phyloP scores from a whole-genome alignment of 2,113 vertebrate species.

The Oophaga pumilio region DNA sequence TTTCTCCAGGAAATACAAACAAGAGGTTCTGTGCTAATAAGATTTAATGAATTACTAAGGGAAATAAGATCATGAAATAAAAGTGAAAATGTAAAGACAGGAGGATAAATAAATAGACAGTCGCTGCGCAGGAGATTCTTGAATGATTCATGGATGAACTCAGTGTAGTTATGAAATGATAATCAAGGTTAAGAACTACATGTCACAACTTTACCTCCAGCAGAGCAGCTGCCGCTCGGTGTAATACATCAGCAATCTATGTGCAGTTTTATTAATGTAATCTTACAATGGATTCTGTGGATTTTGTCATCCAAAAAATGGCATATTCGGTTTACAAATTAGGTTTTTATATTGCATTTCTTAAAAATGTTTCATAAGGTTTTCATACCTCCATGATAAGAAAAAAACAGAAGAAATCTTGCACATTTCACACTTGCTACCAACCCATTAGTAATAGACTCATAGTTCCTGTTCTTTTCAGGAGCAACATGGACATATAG shows the following conservation, averaged over 20 bases:
- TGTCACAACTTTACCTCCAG: neutral
- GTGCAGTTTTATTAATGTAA: too few species aligned
- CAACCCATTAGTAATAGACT: too few species aligned
- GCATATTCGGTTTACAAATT: too few species aligned
- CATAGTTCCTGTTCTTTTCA: too few species aligned
- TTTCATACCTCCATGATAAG: too few species aligned
- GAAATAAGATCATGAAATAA: neutral
- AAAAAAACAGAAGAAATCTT: too few species aligned
- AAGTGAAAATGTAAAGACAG: neutral
- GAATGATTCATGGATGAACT: neutral
- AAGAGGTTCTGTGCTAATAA: neutral
- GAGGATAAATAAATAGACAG: neutral
- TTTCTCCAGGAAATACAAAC: neutral
- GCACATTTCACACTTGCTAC: too few species aligned
- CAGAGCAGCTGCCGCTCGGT: neutral
- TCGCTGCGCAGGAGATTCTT: neutral
- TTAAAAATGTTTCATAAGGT: too few species aligned
- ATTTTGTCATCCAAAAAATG: too few species aligned
- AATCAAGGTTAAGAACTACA: neutral
- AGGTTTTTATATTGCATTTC: too few species aligned
- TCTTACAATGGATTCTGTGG: too few species aligned
- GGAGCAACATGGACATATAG: too few species aligned
- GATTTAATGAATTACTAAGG: neutral
- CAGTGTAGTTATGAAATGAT: neutral
- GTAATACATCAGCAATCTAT: neutral